phyloP scores from a whole-genome alignment of 2,113 vertebrate genomes.

The Mus spicilegus region DNA sequence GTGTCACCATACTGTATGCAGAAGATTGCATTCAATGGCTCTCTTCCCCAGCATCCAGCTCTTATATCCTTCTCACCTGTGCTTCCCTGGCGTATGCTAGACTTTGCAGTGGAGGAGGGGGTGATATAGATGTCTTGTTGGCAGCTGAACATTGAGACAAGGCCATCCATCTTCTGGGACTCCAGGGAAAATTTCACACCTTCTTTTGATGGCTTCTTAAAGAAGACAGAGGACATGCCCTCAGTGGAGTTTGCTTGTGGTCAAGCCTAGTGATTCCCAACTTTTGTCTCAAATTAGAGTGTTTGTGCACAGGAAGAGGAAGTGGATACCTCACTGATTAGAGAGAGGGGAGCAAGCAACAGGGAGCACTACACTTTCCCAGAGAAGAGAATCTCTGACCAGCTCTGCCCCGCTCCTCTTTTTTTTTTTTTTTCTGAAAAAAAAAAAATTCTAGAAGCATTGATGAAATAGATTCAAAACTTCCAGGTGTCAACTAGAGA shows the following conservation, averaged over 20 bases:
- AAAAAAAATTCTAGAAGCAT: neutral
- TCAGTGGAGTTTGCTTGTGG: neutral
- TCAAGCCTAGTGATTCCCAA: neutral
- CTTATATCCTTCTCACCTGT: neutral
- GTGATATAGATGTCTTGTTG: neutral
- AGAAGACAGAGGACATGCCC: neutral
- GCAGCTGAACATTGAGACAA: neutral
- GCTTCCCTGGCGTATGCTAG: too few species aligned
- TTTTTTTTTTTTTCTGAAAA: neutral
- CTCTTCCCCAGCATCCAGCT: neutral
- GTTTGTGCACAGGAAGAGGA: neutral
- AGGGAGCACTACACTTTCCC: neutral
- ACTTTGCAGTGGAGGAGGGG: neutral
- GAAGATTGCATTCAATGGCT: neutral
- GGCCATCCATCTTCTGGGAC: neutral
- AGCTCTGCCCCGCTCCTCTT: neutral
- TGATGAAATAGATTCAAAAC: neutral
- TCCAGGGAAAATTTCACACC: neutral
- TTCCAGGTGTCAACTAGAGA: neutral
- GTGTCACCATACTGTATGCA: neutral
- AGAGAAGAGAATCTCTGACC: neutral
- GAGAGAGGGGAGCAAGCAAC: neutral
- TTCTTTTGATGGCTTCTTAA: neutral
- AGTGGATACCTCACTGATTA: neutral
- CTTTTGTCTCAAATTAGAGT: neutral